Evolutionary conservation across 2,888 invertebrate genomes (phyloP).

Genomic region (Endotricha flammealis): DNA sequence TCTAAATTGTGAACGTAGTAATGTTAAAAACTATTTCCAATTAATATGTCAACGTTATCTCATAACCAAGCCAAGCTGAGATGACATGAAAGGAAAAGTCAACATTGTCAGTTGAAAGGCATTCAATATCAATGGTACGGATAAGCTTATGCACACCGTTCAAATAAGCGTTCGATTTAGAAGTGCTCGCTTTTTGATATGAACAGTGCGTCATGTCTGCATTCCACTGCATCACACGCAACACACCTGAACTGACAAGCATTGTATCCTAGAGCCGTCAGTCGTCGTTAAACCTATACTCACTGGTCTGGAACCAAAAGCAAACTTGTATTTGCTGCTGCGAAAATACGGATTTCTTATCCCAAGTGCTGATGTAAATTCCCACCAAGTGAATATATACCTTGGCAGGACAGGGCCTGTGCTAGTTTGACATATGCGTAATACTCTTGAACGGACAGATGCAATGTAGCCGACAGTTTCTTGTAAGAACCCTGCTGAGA

Average conservation of each 20-base stretch:
- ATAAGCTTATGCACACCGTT: constrained; percentile 4
- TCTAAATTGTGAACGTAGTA: too few relatives aligned
- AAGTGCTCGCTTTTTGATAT: constrained; percentile 1
- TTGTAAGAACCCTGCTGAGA: constrained; percentile 48
- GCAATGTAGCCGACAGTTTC: constrained; percentile 42
- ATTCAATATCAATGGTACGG: neutral
- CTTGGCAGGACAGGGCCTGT: constrained; percentile 13
- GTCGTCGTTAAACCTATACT: constrained; percentile 42
- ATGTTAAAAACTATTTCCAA: too few relatives aligned
- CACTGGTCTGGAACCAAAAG: constrained; percentile 30
- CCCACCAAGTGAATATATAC: constrained; percentile 21
- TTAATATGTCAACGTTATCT: too few relatives aligned
- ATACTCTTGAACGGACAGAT: constrained; percentile 45
- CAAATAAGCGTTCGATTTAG: neutral
- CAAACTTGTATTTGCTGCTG: constrained; percentile 24
- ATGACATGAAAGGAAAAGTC: too few relatives aligned
- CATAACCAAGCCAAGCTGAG: too few relatives aligned
- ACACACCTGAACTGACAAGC: constrained; percentile 45
- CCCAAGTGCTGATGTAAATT: constrained; percentile 20
- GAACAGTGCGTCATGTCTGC: constrained; percentile 14
- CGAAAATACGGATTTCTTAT: constrained; percentile 22
- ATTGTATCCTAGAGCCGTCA: constrained; percentile 52
- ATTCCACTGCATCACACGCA: constrained; percentile 32
- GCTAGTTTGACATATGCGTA: constrained; percentile 38
- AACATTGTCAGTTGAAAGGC: neutral